Percentiles rank a stretch among this genome's conserved stretches.
Evolutionary conservation across 2,888 invertebrate genomes (phyloP).

Genomic region (Cosmia pyralina): DNA sequence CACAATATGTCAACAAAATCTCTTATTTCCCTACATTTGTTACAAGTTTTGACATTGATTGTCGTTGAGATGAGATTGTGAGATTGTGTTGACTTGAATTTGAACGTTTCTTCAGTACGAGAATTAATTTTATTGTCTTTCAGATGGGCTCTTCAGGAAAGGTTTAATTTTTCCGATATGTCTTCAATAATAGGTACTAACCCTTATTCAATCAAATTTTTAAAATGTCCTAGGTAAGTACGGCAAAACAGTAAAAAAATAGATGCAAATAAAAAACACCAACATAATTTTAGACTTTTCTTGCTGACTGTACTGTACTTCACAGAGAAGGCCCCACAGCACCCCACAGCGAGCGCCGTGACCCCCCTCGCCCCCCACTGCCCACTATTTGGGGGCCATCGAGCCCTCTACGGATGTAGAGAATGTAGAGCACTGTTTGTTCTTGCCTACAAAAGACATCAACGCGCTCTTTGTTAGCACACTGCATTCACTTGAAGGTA

Average conservation of each 20-base stretch:
- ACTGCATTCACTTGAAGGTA: slow-evolving; percentile 17
- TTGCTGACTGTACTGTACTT: slow-evolving; percentile 30
- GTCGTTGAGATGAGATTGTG: not conserved
- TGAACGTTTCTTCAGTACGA: not conserved
- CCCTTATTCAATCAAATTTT: no score
- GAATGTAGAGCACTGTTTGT: slow-evolving; percentile 24
- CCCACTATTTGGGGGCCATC: slow-evolving; percentile 49
- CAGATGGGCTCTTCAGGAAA: not conserved
- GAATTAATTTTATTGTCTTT: not conserved
- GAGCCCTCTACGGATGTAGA: slow-evolving; percentile 28
- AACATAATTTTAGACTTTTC: slow-evolving; percentile 23
- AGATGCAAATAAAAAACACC: no score
- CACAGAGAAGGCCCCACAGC: slow-evolving; percentile 31
- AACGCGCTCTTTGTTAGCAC: slow-evolving; percentile 59
- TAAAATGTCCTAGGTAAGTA: not conserved
- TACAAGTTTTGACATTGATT: not conserved
- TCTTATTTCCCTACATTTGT: not conserved
- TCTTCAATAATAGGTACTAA: not conserved
- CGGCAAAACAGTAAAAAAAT: no score
- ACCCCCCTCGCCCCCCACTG: slow-evolving; percentile 8
- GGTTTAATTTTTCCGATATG: not conserved
- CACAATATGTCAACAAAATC: not conserved
- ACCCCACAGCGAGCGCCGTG: slow-evolving; percentile 55
- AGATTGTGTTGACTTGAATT: not conserved
- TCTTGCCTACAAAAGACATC: slow-evolving; percentile 63